phyloP scores from a whole-genome alignment of 23 tunicate genomes.

The Aplidium turbinatum region DNA sequence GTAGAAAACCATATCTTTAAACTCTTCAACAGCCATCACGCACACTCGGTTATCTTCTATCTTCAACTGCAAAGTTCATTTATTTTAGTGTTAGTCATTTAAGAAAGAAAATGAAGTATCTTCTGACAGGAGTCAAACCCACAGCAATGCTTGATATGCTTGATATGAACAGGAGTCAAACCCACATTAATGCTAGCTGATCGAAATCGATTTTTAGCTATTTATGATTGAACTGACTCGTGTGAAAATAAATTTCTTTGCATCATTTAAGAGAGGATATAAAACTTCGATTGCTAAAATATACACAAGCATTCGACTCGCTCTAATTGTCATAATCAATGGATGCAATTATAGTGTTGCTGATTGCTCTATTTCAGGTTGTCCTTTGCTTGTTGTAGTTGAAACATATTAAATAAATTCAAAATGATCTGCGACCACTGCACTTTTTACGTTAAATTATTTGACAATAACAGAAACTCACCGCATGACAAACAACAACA shows the following conservation, averaged over 20 bases:
- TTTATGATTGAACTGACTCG: too few species aligned
- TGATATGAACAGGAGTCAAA: background rate
- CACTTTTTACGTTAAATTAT: background rate
- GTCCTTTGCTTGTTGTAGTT: too few species aligned
- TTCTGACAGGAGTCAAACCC: background rate
- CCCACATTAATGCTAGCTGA: background rate
- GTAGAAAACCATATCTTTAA: constrained; percentile 47
- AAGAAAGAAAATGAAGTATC: background rate
- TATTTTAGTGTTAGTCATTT: background rate
- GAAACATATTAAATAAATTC: too few species aligned
- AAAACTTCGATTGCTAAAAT: too few species aligned
- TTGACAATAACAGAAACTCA: constrained; percentile 4
- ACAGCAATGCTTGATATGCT: background rate
- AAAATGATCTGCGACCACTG: too few species aligned
- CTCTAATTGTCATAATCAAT: too few species aligned
- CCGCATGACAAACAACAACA: constrained; percentile 54
- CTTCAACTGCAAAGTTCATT: constrained; percentile 31
- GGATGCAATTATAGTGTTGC: too few species aligned
- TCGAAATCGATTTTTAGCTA: too few species aligned
- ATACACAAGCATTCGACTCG: too few species aligned
- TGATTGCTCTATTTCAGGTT: too few species aligned
- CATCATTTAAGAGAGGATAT: too few species aligned
- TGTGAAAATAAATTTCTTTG: too few species aligned
- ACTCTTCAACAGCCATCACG: constrained; percentile 67
- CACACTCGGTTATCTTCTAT: constrained; percentile 73